These are phyloP conservation scores for Pterophyllum scalare DNA, from an alignment of 2,113 vertebrate species.

Conservation along the genomic window DNA sequence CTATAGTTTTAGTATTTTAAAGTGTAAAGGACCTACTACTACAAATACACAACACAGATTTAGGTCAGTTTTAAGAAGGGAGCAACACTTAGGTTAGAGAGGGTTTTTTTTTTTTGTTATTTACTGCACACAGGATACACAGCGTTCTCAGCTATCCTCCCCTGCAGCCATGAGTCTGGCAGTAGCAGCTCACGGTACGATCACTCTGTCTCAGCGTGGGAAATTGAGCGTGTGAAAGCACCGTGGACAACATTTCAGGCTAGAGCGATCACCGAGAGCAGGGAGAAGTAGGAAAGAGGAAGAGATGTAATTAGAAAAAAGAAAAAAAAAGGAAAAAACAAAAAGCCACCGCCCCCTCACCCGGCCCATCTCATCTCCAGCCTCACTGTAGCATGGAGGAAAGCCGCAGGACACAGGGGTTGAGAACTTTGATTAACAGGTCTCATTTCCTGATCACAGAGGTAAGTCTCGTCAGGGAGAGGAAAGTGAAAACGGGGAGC, in stretches of 20 bases:
- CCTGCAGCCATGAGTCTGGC: slow-evolving; percentile 43
- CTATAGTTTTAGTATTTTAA: neutral
- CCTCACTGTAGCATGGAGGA: slow-evolving; percentile 68
- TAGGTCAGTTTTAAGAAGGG: neutral
- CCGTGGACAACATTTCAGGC: slow-evolving; percentile 79
- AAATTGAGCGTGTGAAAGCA: slow-evolving; percentile 84
- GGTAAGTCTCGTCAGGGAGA: slow-evolving; percentile 57
- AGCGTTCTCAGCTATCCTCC: slow-evolving; percentile 24
- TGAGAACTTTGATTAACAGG: slow-evolving; percentile 77
- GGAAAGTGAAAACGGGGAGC: slow-evolving; percentile 79
- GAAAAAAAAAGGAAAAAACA: neutral
- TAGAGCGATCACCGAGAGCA: slow-evolving; percentile 75
- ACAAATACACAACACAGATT: neutral
- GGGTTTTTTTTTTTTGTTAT: neutral
- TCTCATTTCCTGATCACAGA: slow-evolving; percentile 81
- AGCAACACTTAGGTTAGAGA: neutral
- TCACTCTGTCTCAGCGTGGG: slow-evolving; percentile 76
- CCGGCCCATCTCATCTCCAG: slow-evolving; percentile 51
- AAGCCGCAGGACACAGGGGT: slow-evolving; percentile 47
- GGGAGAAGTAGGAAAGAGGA: slow-evolving; percentile 80
- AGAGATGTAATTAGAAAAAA: slow-evolving; percentile 68
- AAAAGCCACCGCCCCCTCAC: slow-evolving; percentile 23
- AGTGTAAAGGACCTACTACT: neutral
- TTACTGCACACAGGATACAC: neutral
- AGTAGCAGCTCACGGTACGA: slow-evolving; percentile 27